Base-by-base conservation (phyloP, 2,113 vertebrate genomes). In the Notiomystis cincta region DNA sequence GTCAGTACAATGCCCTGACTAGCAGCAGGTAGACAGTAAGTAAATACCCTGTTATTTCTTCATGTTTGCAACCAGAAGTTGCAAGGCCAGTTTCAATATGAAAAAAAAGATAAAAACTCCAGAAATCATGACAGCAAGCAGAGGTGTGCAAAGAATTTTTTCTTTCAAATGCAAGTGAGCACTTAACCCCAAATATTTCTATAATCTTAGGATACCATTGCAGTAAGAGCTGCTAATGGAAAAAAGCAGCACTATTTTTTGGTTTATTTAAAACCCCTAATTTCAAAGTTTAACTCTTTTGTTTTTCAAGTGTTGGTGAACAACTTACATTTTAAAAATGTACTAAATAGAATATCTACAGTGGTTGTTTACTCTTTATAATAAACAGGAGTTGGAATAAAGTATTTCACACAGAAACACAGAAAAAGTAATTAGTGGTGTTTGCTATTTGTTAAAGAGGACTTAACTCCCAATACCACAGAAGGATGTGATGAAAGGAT, bases 361-460 rank as follows among this genome's bases (percentile, higher is more conserved):
- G 31, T 76, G 33, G 33, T 48, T 93, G 40, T 82, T 91, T 87
- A 70, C 23, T 61, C 60, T 90, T 71, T 64, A 38, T 67, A n/a
- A 87, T 60, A 92, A 90, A 78, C 13, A 89, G 60, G 37, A 58
- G 22, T 57, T 94, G 25, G n/a, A 96, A 93, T 83, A 96, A 82
- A 92, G 70, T 83, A 94, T 80, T 95, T 89, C 37, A 86, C 77
- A 93, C 48, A 64, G 27, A 95, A 95, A 87, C 51, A 66, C 44
- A 77, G 92, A 93, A 92, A n/a, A 54, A 91, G 27, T 77, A 75
- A 92, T 94, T 93, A 78, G 79, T 51, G 10, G 19, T 70, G 69
- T 79, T 96, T 95, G 58, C 60, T 89, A 38, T 72, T 94, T 9
- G 7, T 94, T 94, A 90, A 75, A 90, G 72, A 93, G 37, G 48